Conservation (phyloP, 2,888 invertebrate species). For the Drosophila borealis region DNA sequence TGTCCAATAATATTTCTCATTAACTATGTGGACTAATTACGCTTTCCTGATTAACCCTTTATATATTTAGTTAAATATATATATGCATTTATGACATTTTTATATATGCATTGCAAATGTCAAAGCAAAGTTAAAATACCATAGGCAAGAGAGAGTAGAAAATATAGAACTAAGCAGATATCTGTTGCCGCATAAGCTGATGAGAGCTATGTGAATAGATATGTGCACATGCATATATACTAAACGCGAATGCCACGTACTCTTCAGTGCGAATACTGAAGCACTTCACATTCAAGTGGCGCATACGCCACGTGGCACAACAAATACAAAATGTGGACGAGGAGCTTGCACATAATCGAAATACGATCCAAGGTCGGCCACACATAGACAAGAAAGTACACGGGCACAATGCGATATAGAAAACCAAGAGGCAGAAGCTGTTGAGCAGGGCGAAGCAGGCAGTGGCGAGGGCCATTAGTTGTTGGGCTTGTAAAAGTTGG, state of each 20-base stretch:
- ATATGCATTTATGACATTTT: no score
- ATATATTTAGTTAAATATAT: no score
- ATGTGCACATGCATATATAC: neutral
- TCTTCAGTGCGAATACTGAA: constrained; percentile 12
- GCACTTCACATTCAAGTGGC: constrained; percentile 15
- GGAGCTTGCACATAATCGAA: constrained; percentile 21
- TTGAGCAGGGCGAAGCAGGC: neutral
- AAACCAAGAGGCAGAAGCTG: constrained; percentile 3
- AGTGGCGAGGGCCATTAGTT: neutral
- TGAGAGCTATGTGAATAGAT: neutral
- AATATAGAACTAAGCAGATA: neutral
- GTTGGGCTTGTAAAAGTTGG: neutral
- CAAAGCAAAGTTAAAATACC: no score
- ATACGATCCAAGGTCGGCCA: constrained; percentile 29
- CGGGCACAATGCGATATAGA: constrained; percentile 4
- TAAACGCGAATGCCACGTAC: constrained; percentile 1
- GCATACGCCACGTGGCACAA: constrained; percentile 28
- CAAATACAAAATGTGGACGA: constrained; percentile 21
- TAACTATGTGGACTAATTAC: no score
- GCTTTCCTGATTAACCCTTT: no score
- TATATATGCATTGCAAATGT: no score
- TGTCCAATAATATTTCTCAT: no score
- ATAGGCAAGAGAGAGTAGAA: no score
- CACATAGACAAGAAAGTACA: constrained; percentile 1
- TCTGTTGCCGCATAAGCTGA: neutral